Evolutionary conservation across 1,140 invertebrate genomes (phyloP).

Genomic region (Cyrtorhinus lividipennis): DNA sequence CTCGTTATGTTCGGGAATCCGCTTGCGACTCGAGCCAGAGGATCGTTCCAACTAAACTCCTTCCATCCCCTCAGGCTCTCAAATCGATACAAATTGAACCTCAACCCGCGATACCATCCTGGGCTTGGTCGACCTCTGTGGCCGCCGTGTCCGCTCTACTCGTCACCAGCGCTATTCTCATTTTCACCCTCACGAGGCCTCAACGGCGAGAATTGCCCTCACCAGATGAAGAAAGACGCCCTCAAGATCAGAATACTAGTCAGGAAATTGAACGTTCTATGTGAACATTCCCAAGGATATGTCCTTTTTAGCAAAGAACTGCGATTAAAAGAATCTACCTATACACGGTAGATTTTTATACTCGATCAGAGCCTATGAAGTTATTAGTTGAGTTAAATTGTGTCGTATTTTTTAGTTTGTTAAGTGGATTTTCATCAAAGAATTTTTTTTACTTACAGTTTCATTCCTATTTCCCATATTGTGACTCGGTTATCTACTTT

Average conservation of each 20-base stretch:
- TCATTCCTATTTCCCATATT: no score
- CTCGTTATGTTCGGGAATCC: conserved; percentile 47
- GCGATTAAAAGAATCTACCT: no score
- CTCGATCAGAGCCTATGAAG: no score
- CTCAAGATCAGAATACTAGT: not conserved
- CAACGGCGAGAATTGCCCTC: not conserved
- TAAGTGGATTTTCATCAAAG: no score
- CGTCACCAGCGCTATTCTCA: not conserved
- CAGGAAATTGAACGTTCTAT: not conserved
- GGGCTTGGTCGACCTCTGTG: not conserved
- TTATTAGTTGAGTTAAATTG: no score
- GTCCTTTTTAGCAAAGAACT: no score
- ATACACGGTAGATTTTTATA: no score
- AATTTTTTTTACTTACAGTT: no score
- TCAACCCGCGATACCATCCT: not conserved
- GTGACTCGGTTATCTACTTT: no score
- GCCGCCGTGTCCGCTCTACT: not conserved
- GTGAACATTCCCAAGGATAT: not conserved
- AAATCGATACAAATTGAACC: not conserved
- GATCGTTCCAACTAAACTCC: conserved; percentile 11
- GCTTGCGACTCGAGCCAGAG: conserved; percentile 36
- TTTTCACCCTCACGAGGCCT: not conserved
- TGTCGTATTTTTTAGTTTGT: no score
- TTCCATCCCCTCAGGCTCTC: conserved; percentile 2
- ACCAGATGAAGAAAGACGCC: not conserved